Base-by-base conservation (phyloP, 2,113 vertebrate genomes). In the Montifringilla adamsi region DNA sequence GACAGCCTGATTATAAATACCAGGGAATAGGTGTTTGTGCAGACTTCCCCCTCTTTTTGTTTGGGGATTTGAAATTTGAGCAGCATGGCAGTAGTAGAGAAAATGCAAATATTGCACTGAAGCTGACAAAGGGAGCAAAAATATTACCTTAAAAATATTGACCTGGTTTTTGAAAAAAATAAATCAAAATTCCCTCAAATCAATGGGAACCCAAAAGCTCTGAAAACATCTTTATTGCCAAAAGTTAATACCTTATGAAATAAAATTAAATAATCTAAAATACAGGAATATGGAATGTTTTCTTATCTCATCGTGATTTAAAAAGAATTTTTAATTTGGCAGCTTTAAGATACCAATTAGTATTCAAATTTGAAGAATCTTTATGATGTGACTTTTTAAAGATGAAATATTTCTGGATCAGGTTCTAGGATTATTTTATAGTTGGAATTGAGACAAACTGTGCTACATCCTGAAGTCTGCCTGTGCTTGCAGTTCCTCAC, bases 401-500 rank as follows among this genome's bases (percentile, higher is more conserved):
- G 56, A 23, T 5, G 6, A 20, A 73, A 0, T 16, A 11, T 30
- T 53, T 84, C 72, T 31, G 27, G 41, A 16, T 62, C 17, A 30
- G 37, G 4, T 23, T 30, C 20, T 14, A 33, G 59, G 63, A 13
- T 33, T 68, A 15, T 60, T 77, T 58, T 74, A 6, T 11, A 31
- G 22, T 33, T 81, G 28, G 27, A 53, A 33, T 9, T 66, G n/a
- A 58, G 35, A 52, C 9, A 37, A 49, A 30, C 4, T 5, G 6
- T 37, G 35, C 28, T 16, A 41, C 30, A 67, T 21, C 26, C 22
- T 9, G 0, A 28, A 60, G n/a, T 56, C 77, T 62, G 19, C 3
- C 0, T 23, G 41, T 4, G 3, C 59, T 56, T n/a, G 3, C 4
- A 47, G 28, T 15, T 89, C 30, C 3, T 17, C 39, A 26, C 41